Evolutionary conservation across 2,888 invertebrate species (phyloP).

Genomic region (Leucozona laternaria): DNA sequence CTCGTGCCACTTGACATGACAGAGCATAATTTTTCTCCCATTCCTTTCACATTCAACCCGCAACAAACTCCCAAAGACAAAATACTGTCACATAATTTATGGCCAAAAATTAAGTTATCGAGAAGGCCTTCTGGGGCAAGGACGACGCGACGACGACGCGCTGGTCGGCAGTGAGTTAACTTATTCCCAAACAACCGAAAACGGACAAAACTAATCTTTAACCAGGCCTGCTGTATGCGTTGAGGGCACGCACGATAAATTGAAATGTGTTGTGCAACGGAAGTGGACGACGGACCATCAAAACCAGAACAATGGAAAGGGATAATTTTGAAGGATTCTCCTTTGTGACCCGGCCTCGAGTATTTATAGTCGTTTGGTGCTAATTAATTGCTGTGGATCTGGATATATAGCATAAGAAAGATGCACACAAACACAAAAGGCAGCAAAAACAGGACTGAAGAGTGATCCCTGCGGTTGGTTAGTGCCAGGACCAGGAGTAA

Average conservation of each 20-base stretch:
- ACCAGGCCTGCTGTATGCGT: constrained; percentile 41
- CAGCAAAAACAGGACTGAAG: constrained; percentile 17
- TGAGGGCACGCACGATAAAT: constrained; percentile 64
- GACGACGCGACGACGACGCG: background rate
- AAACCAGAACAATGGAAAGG: constrained; percentile 20
- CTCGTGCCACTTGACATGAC: constrained; percentile 48
- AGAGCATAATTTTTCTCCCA: constrained; percentile 46
- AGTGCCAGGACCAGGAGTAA: constrained; percentile 38
- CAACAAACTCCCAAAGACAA: constrained; percentile 8
- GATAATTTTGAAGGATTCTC: constrained; percentile 68
- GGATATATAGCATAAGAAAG: constrained; percentile 47
- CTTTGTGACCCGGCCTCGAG: constrained; percentile 31
- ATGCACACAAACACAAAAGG: constrained; percentile 49
- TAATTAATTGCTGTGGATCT: constrained; percentile 70
- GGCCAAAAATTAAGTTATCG: constrained; percentile 71
- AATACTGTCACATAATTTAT: constrained; percentile 72
- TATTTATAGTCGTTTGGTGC: constrained; percentile 70
- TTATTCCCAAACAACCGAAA: constrained; percentile 40
- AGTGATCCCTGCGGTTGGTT: constrained; percentile 31
- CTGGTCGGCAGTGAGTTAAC: constrained; percentile 4
- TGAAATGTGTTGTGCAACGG: constrained; percentile 39
- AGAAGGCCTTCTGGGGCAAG: constrained; percentile 14
- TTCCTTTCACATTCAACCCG: background rate
- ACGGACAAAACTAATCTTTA: constrained; percentile 62
- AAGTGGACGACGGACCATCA: background rate